phyloP scores from a whole-genome alignment of 2,888 invertebrate genomes.

The Leptopilina drosophilae region DNA sequence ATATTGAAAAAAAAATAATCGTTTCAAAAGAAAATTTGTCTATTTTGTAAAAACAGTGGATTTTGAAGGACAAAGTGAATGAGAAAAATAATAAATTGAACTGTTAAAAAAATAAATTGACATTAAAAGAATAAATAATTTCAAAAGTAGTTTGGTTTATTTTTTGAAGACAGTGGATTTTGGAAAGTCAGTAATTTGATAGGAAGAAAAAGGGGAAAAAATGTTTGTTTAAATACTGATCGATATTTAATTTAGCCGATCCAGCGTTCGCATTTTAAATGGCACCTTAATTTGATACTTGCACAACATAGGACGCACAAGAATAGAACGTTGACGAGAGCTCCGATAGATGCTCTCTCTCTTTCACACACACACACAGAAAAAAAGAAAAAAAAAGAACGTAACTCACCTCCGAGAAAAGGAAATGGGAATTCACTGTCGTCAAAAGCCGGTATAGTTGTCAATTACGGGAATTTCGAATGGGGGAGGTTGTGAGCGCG shows the following conservation, averaged over 20 bases:
- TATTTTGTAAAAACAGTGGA: too few relatives aligned
- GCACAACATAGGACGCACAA: conserved; percentile 72
- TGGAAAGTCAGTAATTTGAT: background rate
- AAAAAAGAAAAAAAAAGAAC: conserved; percentile 34
- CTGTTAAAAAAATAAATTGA: too few relatives aligned
- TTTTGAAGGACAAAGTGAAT: too few relatives aligned
- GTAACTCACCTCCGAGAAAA: conserved; percentile 57
- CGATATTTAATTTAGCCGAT: conserved; percentile 44
- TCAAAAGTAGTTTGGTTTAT: too few relatives aligned
- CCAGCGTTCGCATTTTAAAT: conserved; percentile 59
- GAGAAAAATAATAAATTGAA: too few relatives aligned
- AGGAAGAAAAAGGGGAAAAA: background rate
- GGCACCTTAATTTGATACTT: conserved; percentile 71
- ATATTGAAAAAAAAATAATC: too few relatives aligned
- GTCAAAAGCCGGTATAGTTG: conserved; percentile 26
- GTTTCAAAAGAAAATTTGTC: too few relatives aligned
- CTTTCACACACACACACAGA: too few relatives aligned
- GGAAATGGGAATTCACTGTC: conserved; percentile 25
- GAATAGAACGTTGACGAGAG: conserved; percentile 67
- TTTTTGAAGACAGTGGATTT: too few relatives aligned
- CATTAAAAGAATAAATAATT: too few relatives aligned
- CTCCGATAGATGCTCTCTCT: conserved; percentile 18
- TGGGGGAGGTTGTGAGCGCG: conserved; percentile 14
- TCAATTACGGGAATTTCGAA: conserved; percentile 33
- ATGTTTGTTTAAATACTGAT: background rate